Evolutionary conservation across 2,888 invertebrate species (phyloP), one percentile per base, ranked within the genome.

Genomic region (Antheraea yamamai): DNA sequence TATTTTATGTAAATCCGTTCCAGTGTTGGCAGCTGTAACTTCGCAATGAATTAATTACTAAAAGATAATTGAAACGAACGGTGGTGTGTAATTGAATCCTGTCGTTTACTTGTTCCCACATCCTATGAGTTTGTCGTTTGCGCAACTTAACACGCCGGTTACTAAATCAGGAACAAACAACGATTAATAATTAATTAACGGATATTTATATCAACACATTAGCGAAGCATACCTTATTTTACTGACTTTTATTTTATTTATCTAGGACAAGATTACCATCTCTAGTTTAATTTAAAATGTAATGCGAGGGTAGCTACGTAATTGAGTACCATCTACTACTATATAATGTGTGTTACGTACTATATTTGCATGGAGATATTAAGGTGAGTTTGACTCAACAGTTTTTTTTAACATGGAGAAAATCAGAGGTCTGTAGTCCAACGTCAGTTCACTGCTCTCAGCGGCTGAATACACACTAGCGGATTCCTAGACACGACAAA

Each of bases 31-130:
- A 26, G 20, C 18, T 23, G 64, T 74, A 72, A 74, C 70, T 26
- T 47, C 47, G 73, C 73, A 73, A 73, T 35, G 20, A 39, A 51
- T 55, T 75, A 73, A 75, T 73, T 68, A 30, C 26, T 30, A 30
- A 68, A 73, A 70, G 72, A 75, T 71, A 61, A 72, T 72, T 72
- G 72, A 72, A 75, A 75, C 71, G 39, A 66, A 51, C 68, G 35
- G 58, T 58, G 26, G 23, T 58, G 47, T 58, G 61, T 75, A 64
- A 70, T 58, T 75, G 74, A 30, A 61, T 75, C 74, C 74, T 71
- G 70, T 70, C 20, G 39, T 39, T 39, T 10, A 70, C 8, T 70
- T 18, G 51, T 66, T 39, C 26, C 26, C 58, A 51, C 72, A 75
- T 75, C 74, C 72, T 58, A 61, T 30, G n/a, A 47, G 58, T 61